These are phyloP conservation scores for Euzophera pinguis DNA, from an alignment of 2,888 invertebrate species.

Conservation along the genomic window DNA sequence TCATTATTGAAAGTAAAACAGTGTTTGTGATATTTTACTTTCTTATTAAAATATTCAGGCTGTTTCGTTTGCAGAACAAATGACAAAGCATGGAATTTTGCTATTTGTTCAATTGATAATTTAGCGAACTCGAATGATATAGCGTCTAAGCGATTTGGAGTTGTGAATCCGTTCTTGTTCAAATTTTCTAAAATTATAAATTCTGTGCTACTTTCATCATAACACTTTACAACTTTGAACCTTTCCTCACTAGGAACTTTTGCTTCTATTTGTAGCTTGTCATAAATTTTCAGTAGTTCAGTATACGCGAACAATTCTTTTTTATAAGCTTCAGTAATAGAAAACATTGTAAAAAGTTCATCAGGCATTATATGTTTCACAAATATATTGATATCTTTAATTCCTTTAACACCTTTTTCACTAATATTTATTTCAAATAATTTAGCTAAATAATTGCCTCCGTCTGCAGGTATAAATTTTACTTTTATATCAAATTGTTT, in stretches of 20 bases:
- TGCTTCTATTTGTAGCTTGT: slow-evolving; percentile 29
- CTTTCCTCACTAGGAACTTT: slow-evolving; percentile 23
- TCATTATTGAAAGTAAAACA: slow-evolving; percentile 23
- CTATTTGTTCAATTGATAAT: slow-evolving; percentile 29
- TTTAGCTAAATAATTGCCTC: slow-evolving; percentile 40
- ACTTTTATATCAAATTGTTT: slow-evolving; percentile 25
- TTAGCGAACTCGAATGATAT: slow-evolving; percentile 32
- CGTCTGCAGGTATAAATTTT: slow-evolving; percentile 32
- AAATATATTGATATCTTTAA: slow-evolving; percentile 38
- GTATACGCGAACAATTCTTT: slow-evolving; percentile 36
- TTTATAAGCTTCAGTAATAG: slow-evolving; percentile 28
- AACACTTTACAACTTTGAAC: slow-evolving; percentile 26
- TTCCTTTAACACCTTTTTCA: slow-evolving; percentile 28
- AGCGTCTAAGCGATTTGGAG: slow-evolving; percentile 26
- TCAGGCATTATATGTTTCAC: slow-evolving; percentile 34
- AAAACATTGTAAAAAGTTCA: slow-evolving; percentile 23
- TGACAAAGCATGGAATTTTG: slow-evolving; percentile 34
- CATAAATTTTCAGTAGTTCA: slow-evolving; percentile 29
- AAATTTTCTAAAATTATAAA: slow-evolving; percentile 35
- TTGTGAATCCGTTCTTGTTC: slow-evolving; percentile 31
- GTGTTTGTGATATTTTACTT: slow-evolving; percentile 27
- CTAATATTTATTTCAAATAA: slow-evolving; percentile 34
- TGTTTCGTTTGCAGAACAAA: slow-evolving; percentile 28
- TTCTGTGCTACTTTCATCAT: slow-evolving; percentile 23
- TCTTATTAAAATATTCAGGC: slow-evolving; percentile 38